Conservation (phyloP, 23 tunicate species). For the Ciona savignyi region DNA sequence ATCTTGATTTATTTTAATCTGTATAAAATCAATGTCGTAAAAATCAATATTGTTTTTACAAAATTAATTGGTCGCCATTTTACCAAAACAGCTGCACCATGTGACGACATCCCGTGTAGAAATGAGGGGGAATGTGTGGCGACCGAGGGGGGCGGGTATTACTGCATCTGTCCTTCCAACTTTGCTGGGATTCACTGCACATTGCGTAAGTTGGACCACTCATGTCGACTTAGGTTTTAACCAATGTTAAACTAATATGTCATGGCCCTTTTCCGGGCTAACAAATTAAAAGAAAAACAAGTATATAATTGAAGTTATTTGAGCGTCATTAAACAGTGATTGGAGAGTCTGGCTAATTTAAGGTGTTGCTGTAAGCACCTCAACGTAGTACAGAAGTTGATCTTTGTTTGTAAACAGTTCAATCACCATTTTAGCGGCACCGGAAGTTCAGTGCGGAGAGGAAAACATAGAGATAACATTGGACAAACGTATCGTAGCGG, state of each 20-base stretch:
- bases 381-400: not conserved
- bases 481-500: slow-evolving; percentile 60
- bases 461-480: slow-evolving; percentile 57
- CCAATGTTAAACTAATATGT: no score
- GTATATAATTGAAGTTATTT: not conserved
- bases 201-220: slow-evolving; percentile 30
- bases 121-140: slow-evolving; percentile 23
- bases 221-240: no score
- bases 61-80: no score
- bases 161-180: slow-evolving; percentile 22
- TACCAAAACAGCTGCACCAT: slow-evolving; percentile 5
- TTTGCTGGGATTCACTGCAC: slow-evolving; percentile 45
- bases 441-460: slow-evolving; percentile 57
- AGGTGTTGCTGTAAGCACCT: not conserved
- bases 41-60: no score
- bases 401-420: no score
- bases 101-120: slow-evolving; percentile 28
- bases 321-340: not conserved
- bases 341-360: not conserved
- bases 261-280: not conserved
- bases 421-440: slow-evolving; percentile 14
- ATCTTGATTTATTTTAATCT: no score
- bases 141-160: slow-evolving; percentile 2
- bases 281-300: not conserved
- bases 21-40: no score